Conservation (phyloP, 2,888 invertebrate species). For the Cheilosia urbana region DNA sequence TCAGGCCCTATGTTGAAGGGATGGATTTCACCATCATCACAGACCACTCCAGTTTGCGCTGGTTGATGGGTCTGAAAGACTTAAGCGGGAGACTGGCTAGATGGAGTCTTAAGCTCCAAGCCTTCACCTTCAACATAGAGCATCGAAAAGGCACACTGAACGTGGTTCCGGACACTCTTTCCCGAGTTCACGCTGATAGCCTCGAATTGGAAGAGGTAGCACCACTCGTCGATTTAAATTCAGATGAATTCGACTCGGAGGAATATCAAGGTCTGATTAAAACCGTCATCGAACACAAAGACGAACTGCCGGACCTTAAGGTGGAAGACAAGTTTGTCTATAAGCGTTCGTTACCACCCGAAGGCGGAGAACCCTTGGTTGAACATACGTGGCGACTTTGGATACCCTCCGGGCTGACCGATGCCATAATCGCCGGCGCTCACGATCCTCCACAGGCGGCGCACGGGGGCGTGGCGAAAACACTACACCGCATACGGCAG, state of each 20-base stretch:
- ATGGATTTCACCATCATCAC: slow-evolving; percentile 66
- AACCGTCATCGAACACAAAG: neutral
- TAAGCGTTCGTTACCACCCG: neutral
- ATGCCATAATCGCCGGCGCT: slow-evolving; percentile 15
- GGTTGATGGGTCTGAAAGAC: slow-evolving; percentile 75
- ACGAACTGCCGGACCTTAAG: slow-evolving; percentile 3
- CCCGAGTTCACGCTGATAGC: neutral
- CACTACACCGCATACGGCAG: slow-evolving; percentile 2
- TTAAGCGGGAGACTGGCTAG: slow-evolving; percentile 77
- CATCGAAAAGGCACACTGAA: slow-evolving; percentile 77
- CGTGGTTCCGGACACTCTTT: slow-evolving; percentile 6
- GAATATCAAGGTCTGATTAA: neutral
- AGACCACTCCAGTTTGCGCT: slow-evolving; percentile 77
- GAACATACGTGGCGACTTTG: slow-evolving; percentile 34
- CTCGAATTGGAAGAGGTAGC: neutral
- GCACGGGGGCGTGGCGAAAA: slow-evolving; percentile 19
- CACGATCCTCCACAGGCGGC: slow-evolving; percentile 31
- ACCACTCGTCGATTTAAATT: neutral
- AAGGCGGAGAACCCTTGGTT: neutral
- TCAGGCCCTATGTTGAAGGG: slow-evolving; percentile 56
- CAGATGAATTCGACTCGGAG: neutral
- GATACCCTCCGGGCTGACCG: slow-evolving; percentile 24
- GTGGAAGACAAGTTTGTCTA: slow-evolving; percentile 19
- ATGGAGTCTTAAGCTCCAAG: slow-evolving; percentile 72
- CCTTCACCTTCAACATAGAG: slow-evolving; percentile 68